Evolutionary conservation across 2,888 invertebrate species (phyloP).

Genomic region (Archips crataeganus): DNA sequence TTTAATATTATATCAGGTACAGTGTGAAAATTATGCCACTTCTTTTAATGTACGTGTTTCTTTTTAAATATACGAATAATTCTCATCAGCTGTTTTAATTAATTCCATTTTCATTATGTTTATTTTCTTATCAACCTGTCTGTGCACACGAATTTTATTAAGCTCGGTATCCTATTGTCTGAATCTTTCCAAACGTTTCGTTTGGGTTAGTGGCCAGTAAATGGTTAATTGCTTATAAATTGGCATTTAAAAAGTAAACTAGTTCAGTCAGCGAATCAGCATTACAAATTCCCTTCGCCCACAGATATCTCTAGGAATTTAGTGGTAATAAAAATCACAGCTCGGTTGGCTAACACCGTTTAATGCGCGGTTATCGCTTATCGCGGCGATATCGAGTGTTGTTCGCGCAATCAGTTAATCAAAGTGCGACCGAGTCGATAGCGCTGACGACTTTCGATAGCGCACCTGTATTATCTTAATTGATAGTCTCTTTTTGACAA

Average conservation of each 20-base stretch:
- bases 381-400: constrained; percentile 79
- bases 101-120: constrained; percentile 11
- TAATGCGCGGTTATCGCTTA: constrained; percentile 78
- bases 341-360: constrained; percentile 77
- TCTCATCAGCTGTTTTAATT: constrained; percentile 7
- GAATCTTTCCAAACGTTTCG: neutral
- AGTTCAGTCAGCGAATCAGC: constrained; percentile 26
- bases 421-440: constrained; percentile 83
- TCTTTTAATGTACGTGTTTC: too few relatives aligned
- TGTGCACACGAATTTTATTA: neutral
- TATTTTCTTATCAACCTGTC: constrained; percentile 5
- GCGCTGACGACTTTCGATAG: constrained; percentile 75
- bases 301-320: constrained; percentile 49
- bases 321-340: constrained; percentile 82
- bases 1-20: too few relatives aligned
- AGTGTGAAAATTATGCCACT: too few relatives aligned
- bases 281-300: constrained; percentile 30
- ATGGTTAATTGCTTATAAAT: constrained; percentile 26
- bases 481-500: constrained; percentile 80
- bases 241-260: constrained; percentile 24
- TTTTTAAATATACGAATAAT: too few relatives aligned
- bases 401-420: constrained; percentile 79
- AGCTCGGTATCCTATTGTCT: constrained; percentile 8
- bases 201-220: constrained; percentile 15
- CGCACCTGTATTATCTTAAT: constrained; percentile 80